Evolutionary conservation across 2,113 vertebrate genomes (phyloP), one percentile per base, ranked within the genome.

Genomic region (Caretta caretta): DNA sequence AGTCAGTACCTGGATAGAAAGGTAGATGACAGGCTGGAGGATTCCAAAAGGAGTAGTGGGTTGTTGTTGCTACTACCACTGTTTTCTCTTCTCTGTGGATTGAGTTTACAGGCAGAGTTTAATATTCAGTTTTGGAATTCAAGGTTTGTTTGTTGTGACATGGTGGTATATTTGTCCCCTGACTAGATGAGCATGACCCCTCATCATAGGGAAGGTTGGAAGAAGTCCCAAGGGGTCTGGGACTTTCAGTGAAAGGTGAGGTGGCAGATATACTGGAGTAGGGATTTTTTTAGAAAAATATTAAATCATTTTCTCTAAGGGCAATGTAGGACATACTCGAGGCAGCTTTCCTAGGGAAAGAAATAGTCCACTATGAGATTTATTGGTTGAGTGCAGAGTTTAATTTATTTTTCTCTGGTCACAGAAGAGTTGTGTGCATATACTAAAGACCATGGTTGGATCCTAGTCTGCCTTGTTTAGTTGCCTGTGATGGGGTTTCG

Each of bases 1-100:
- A 42, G 8, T 17, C 10, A 48, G 80, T 29, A 31, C 80, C 75
- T 5, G 35, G 87, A 1, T 1, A 24, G 25, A 49, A 65, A 2
- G 27, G 14, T 72, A 8, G 6, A 6, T 50, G 16, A 54, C 53
- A 8, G 72, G 3, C 1, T 35, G 38, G 80, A 38, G 57, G 46
- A 11, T 80, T 59, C 48, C 50, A 49, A 35, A 80, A 29, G 35
- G 12, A 14, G 2, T 3, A 20, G 17, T 46, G 17, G 80, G 2
- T 10, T 8, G 84, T 6, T 11, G 0, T 29, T 11, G 42, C 4
- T 0, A 1, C 51, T 10, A 48, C 62, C 13, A 35, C 11, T 1
- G 38, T 82, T 35, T 25, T 11, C 50, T 53, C 17, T n/a, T 59
- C 13, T 35, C 12, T 86, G 3, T 4, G 0, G 2, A 7, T 16